phyloP scores from a whole-genome alignment of 1,140 invertebrate genomes.

The Cydia amplana region DNA sequence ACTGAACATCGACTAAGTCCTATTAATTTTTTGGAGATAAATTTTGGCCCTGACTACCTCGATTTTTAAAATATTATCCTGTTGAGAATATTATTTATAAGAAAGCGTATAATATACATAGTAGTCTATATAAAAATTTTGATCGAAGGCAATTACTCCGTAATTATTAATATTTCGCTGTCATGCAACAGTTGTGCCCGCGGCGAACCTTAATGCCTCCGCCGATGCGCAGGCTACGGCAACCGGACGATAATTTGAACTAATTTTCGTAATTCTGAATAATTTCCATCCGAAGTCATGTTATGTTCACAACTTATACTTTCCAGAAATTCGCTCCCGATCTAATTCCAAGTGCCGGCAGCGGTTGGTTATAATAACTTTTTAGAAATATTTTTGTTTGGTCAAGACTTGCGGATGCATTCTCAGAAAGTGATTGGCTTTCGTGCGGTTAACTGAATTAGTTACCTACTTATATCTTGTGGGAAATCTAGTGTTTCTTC shows the following conservation, averaged over 20 bases:
- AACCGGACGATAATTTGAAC: slow-evolving; percentile 68
- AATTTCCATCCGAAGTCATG: slow-evolving; percentile 70
- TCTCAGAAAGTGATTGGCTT: slow-evolving; percentile 4
- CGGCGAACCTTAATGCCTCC: slow-evolving; percentile 52
- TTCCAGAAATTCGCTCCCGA: slow-evolving; percentile 51
- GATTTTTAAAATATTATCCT: too few relatives aligned
- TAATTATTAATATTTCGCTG: slow-evolving; percentile 67
- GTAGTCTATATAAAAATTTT: slow-evolving; percentile 38
- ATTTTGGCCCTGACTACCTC: too few relatives aligned
- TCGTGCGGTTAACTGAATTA: slow-evolving; percentile 1
- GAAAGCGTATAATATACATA: background rate
- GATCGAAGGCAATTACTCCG: slow-evolving; percentile 52
- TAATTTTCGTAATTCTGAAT: slow-evolving; percentile 73
- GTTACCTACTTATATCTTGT: background rate
- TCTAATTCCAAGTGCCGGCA: slow-evolving; percentile 57
- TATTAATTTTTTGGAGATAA: too few relatives aligned
- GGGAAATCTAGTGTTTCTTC: background rate
- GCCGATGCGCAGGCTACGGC: slow-evolving; percentile 51
- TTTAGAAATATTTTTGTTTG: slow-evolving; percentile 29
- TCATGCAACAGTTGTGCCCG: slow-evolving; percentile 57
- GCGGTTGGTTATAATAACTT: slow-evolving; percentile 33
- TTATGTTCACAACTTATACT: slow-evolving; percentile 61
- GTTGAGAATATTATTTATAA: too few relatives aligned
- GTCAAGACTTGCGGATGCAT: slow-evolving; percentile 38
- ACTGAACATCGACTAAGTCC: too few relatives aligned